Evolutionary conservation across 2,888 invertebrate species (phyloP).

Genomic region (Lycophotia porphyrea): DNA sequence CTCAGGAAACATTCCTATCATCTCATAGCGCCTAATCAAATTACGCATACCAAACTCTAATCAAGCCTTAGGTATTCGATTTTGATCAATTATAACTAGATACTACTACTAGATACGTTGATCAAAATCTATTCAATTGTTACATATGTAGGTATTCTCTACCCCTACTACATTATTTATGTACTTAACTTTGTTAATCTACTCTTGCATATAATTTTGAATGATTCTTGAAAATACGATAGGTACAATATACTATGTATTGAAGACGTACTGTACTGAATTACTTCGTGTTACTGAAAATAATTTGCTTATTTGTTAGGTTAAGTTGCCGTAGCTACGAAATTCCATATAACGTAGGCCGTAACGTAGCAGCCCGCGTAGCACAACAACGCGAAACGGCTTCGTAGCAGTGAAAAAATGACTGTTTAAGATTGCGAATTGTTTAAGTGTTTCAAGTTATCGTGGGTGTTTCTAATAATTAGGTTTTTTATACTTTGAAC

Average conservation of each 20-base stretch:
- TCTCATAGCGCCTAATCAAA: not conserved
- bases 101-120: not conserved
- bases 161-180: not conserved
- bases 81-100: not conserved
- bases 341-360: conserved; percentile 31
- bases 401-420: conserved; percentile 14
- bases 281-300: not conserved
- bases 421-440: not conserved
- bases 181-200: not conserved
- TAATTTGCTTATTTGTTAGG: not conserved
- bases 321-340: conserved; percentile 3
- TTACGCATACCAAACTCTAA: not conserved
- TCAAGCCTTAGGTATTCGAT: not conserved
- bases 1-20: no score
- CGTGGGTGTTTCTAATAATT: not conserved
- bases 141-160: not conserved
- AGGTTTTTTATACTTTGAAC: not conserved
- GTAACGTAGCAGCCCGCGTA: conserved; percentile 41
- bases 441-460: not conserved
- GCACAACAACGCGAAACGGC: conserved; percentile 39
- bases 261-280: not conserved
- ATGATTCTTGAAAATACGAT: not conserved
- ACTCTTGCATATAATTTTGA: not conserved
- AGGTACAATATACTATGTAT: not conserved
- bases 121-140: not conserved